phyloP scores from a whole-genome alignment of 2,113 vertebrate genomes.

The Colaptes auratus region DNA sequence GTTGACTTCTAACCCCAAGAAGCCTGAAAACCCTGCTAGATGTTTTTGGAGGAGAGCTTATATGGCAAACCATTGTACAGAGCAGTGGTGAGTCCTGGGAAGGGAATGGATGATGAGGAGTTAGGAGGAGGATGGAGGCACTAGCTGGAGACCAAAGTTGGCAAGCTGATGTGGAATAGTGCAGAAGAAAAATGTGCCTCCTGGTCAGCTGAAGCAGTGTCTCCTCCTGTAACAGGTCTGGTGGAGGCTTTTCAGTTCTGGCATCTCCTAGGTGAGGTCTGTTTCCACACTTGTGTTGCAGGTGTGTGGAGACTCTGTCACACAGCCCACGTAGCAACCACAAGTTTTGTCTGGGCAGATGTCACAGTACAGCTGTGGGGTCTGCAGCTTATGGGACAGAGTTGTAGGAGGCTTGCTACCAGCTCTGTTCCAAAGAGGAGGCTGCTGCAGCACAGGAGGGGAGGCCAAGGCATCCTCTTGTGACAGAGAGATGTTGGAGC shows the following conservation, averaged over 20 bases:
- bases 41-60: not conserved
- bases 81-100: not conserved
- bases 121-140: not conserved
- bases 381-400: not conserved
- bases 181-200: not conserved
- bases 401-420: not conserved
- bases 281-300: not conserved
- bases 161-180: not conserved
- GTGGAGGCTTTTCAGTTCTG: not conserved
- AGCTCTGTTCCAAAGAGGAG: not conserved
- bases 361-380: not conserved
- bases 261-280: not conserved
- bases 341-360: not conserved
- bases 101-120: not conserved
- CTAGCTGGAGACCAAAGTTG: not conserved
- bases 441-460: not conserved
- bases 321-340: rapidly evolving
- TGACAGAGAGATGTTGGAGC: not conserved
- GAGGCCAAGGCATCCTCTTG: not conserved
- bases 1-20: not conserved
- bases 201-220: not conserved
- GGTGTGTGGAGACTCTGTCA: not conserved
- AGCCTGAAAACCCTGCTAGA: not conserved
- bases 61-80: not conserved
- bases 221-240: not conserved